Percentiles rank a stretch among this genome's conserved stretches.
Conservation (phyloP, 2,113 vertebrate genomes). For the Arothron firmamentum region DNA sequence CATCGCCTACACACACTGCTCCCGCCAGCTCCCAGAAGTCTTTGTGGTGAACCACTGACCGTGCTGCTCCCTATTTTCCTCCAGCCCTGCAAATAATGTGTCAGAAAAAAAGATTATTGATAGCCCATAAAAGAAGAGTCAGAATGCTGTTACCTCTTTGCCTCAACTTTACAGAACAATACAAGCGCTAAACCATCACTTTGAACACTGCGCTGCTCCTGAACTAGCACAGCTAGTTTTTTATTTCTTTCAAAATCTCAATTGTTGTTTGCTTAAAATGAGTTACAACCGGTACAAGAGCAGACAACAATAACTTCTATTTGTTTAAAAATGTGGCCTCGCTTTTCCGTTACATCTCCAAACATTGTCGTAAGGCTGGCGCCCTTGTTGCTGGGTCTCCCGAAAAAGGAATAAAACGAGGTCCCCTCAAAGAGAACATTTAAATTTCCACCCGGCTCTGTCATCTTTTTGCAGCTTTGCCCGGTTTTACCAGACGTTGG, state of each 20-base stretch:
- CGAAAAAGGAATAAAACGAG: conserved; percentile 32
- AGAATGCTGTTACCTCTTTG: conserved; percentile 61
- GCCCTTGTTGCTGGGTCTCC: conserved; percentile 21
- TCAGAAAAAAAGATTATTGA: conserved; percentile 68
- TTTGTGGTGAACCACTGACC: conserved; percentile 77
- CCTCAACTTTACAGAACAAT: conserved; percentile 65
- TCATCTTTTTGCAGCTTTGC: conserved; percentile 35
- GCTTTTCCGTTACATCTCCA: conserved; percentile 46
- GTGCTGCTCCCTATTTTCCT: conserved; percentile 69
- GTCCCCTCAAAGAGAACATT: conserved; percentile 34
- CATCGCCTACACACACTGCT: conserved; percentile 68
- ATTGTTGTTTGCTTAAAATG: conserved; percentile 49
- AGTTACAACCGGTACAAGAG: conserved; percentile 54
- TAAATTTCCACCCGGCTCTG: conserved; percentile 21
- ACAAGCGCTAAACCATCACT: conserved; percentile 72
- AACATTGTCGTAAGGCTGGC: conserved; percentile 34
- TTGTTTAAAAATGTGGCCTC: conserved; percentile 38
- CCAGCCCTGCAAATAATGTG: conserved; percentile 77
- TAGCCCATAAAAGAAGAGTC: conserved; percentile 68
- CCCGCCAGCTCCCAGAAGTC: conserved; percentile 71
- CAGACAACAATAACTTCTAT: conserved; percentile 50
- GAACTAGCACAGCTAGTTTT: conserved; percentile 43
- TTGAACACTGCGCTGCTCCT: conserved; percentile 50
- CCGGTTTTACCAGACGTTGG: conserved; percentile 40
- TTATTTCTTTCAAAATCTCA: conserved; percentile 21